Percentiles rank a stretch among this genome's conserved stretches.
phyloP scores from a whole-genome alignment of 1,140 invertebrate species.

The Ctenoplectra terminalis region DNA sequence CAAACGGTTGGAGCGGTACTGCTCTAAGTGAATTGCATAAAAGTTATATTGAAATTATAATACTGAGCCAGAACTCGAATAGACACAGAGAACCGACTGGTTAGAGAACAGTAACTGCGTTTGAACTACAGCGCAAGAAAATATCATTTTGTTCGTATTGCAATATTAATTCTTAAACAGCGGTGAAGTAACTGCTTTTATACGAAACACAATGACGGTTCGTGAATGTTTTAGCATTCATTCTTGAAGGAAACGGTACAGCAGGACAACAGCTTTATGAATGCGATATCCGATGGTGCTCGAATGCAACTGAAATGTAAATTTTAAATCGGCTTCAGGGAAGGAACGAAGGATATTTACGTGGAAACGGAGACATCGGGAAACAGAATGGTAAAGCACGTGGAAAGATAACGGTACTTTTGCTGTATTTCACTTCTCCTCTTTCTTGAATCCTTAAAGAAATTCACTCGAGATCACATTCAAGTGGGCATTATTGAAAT shows the following conservation, averaged over 20 bases:
- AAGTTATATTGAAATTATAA: too few relatives aligned
- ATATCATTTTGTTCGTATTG: neutral
- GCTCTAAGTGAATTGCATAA: too few relatives aligned
- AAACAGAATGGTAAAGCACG: conserved; percentile 36
- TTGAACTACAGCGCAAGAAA: neutral
- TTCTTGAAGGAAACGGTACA: neutral
- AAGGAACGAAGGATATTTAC: conserved; percentile 17
- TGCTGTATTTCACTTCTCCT: neutral
- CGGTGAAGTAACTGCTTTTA: conserved; percentile 1
- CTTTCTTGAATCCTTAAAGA: neutral
- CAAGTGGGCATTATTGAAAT: neutral
- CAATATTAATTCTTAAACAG: neutral
- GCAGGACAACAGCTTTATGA: conserved; percentile 38
- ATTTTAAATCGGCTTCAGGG: conserved; percentile 34
- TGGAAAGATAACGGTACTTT: conserved; percentile 12
- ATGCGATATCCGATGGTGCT: conserved; percentile 35
- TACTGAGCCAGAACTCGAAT: too few relatives aligned
- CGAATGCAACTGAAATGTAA: conserved; percentile 41
- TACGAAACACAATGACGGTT: neutral
- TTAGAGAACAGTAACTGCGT: too few relatives aligned
- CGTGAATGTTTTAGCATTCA: conserved; percentile 45
- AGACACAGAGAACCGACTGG: too few relatives aligned
- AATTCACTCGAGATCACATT: neutral
- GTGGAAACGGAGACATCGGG: conserved; percentile 17
- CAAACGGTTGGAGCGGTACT: too few relatives aligned